A percentile compares a stretch with the other conserved stretches of the same genome.
Evolutionary conservation across 2,113 vertebrate genomes (phyloP).

Genomic region (Ascaphus truei): DNA sequence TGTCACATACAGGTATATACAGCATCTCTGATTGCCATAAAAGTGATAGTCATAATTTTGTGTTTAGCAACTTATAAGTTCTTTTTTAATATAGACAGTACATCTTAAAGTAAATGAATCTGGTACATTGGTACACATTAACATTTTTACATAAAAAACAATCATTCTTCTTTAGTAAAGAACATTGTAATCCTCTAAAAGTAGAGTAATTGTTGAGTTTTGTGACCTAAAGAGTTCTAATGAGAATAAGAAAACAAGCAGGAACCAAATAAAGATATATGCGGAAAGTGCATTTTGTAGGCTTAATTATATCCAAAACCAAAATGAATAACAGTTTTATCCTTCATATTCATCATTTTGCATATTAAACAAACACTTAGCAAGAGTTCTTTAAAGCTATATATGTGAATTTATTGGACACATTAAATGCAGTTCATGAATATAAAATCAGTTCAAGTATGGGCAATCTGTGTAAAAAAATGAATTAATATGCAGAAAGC

Average conservation of each 20-base stretch:
- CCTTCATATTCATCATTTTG: background rate
- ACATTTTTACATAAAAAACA: too few species aligned
- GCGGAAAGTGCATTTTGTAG: background rate
- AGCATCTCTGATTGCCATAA: too few species aligned
- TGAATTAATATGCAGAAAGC: background rate
- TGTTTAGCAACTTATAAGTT: too few species aligned
- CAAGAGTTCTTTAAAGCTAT: background rate
- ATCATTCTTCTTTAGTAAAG: too few species aligned
- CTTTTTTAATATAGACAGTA: too few species aligned
- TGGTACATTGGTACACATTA: too few species aligned
- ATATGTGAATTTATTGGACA: background rate
- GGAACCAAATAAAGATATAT: background rate
- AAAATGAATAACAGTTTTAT: background rate
- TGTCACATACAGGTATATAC: too few species aligned
- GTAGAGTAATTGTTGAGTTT: background rate
- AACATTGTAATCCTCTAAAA: too few species aligned
- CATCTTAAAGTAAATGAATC: too few species aligned
- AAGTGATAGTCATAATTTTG: too few species aligned
- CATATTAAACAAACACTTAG: slow-evolving; percentile 10
- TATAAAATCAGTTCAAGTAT: background rate
- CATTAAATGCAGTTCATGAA: background rate
- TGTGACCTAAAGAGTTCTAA: background rate
- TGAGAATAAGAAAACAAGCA: background rate
- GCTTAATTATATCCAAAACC: background rate
- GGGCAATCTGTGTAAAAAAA: background rate